phyloP scores from a whole-genome alignment of 2,113 vertebrate genomes.

The Coryphaenoides rupestris region DNA sequence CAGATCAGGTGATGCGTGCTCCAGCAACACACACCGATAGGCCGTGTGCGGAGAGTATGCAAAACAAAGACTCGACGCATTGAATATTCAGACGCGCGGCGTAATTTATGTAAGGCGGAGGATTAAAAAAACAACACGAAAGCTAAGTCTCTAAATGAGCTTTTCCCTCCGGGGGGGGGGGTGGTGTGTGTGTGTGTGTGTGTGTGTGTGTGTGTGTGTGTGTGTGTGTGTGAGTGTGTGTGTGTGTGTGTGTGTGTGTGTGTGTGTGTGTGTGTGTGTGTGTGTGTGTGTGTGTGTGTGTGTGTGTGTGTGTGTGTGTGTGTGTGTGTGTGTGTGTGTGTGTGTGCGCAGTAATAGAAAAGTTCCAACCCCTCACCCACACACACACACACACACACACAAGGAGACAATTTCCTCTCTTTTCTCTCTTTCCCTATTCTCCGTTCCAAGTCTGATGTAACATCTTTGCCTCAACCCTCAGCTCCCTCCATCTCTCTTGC shows the following conservation, averaged over 20 bases:
- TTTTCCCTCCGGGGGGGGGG: conserved; percentile 60
- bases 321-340: conserved; percentile 60
- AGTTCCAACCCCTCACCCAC: conserved; percentile 37
- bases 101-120: conserved; percentile 44
- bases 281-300: conserved; percentile 60
- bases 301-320: conserved; percentile 61
- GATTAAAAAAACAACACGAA: conserved; percentile 36
- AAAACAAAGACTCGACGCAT: conserved; percentile 55
- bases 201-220: conserved; percentile 60
- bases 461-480: not conserved
- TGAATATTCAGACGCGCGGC: conserved; percentile 51
- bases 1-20: conserved; percentile 36
- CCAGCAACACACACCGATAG: conserved; percentile 48
- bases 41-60: conserved; percentile 41
- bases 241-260: conserved; percentile 61
- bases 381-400: conserved; percentile 23
- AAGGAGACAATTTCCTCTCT: not conserved
- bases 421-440: not conserved
- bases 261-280: conserved; percentile 58
- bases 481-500: conserved; percentile 27
- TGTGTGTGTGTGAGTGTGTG: conserved; percentile 60
- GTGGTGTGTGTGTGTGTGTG: conserved; percentile 60
- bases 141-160: conserved; percentile 61
- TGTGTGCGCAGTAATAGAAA: conserved; percentile 71
- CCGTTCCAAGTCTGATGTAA: conserved; percentile 9